Base-by-base conservation (phyloP, 2,888 invertebrate species). In the Noctua pronuba region DNA sequence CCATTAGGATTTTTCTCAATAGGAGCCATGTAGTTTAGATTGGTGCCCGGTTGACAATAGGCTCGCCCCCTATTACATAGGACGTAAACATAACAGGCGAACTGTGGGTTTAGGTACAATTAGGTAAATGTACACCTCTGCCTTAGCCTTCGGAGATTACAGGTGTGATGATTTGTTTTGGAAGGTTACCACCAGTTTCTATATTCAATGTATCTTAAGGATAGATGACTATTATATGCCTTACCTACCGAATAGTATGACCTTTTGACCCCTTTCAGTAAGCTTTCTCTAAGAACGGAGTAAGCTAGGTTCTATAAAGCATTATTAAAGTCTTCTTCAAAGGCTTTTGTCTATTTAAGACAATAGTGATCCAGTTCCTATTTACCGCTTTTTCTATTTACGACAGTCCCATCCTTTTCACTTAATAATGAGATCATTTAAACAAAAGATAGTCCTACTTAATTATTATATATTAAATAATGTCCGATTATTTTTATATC, bases 271-370 rank as follows among this genome's bases (percentile, higher is more conserved):
- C 55, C 24, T 71, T 55, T 49, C 49, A 62, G 46, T 31, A 46
- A 41, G 31, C n/a, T 52, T 7, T 16, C 28, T 21, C 35, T 11
- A 38, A 24, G 21, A 52, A 58, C 35, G 35, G n/a, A 58, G 46
- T 68, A 44, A 28, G 55, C n/a, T 46, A 52, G 10, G 58, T 21
- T 13, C 28, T 41, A 55, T n/a, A n/a, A n/a, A 11, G 31, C 8
- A 21, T 79, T 67, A 55, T 55, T 55, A 55, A 75, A 66, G n/a
- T 76, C n/a, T 65, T 31, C 31, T 52, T 31, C 6, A n/a, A 84
- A 73, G 52, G 10, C 68, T 73, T 69, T 79, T 84, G 73, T 80
- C 46, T 78, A 49, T 41, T 68, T 41, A 67, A 44, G 16, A 83
- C 46, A 77, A 49, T 55, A 60, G 58, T 62, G 46, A 62, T 35